Conservation (phyloP, 2,113 vertebrate species). For the Etheostoma spectabile region DNA sequence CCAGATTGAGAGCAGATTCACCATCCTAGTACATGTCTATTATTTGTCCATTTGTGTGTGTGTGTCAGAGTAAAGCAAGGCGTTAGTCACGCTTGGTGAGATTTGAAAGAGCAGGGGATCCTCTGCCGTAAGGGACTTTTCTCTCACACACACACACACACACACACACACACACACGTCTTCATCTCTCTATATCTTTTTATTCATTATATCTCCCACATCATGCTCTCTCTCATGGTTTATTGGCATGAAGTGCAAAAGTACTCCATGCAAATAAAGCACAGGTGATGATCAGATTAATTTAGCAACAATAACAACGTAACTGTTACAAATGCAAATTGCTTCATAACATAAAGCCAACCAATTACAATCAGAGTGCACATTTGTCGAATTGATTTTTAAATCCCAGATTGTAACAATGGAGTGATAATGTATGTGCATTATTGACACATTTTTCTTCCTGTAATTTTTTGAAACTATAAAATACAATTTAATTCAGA, state of each 20-base stretch:
- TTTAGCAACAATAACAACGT: slow-evolving; percentile 9
- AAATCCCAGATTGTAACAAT: neutral
- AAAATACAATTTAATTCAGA: neutral
- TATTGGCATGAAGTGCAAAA: slow-evolving; percentile 34
- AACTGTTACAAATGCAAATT: neutral
- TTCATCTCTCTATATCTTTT: slow-evolving; percentile 46
- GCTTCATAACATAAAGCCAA: neutral
- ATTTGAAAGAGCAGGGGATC: slow-evolving; percentile 81
- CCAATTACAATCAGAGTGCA: neutral
- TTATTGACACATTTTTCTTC: neutral
- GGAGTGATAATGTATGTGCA: neutral
- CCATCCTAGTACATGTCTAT: slow-evolving; percentile 58
- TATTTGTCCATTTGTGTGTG: slow-evolving; percentile 23
- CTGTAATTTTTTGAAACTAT: neutral
- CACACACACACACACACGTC: slow-evolving; percentile 60
- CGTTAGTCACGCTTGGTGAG: slow-evolving; percentile 77
- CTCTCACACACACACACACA: slow-evolving; percentile 33
- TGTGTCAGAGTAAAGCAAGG: slow-evolving; percentile 57
- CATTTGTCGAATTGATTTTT: neutral
- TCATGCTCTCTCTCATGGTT: slow-evolving; percentile 37
- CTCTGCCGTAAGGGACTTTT: slow-evolving; percentile 53
- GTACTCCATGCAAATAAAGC: slow-evolving; percentile 7
- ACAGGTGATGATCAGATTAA: slow-evolving; percentile 43
- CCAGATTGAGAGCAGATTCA: slow-evolving; percentile 74
- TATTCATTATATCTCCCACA: slow-evolving; percentile 42